A percentile compares a stretch with the other conserved stretches of the same genome.
Conservation (phyloP, 2,888 invertebrate genomes). For the Euplexia lucipara region DNA sequence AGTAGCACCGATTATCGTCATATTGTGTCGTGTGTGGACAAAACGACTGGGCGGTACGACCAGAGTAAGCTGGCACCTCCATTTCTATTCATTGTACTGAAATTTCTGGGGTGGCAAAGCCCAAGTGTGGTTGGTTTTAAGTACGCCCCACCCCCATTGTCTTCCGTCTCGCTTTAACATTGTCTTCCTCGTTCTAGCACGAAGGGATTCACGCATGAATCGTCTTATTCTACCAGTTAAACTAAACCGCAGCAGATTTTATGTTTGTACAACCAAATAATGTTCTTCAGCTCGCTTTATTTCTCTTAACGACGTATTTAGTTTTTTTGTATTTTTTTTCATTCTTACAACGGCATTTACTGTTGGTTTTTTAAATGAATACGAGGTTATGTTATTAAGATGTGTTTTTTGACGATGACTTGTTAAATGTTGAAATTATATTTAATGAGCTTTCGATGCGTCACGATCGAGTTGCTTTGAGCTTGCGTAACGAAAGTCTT, state of each 20-base stretch:
- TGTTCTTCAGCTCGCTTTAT: conserved; percentile 60
- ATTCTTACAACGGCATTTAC: conserved; percentile 5
- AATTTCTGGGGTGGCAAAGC: conserved; percentile 35
- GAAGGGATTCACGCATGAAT: conserved; percentile 73
- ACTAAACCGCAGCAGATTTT: conserved; percentile 73
- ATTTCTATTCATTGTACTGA: conserved; percentile 29
- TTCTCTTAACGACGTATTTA: conserved; percentile 58
- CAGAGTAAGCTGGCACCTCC: conserved; percentile 48
- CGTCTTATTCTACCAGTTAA: conserved; percentile 69
- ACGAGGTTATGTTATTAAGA: conserved; percentile 38
- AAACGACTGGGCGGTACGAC: conserved; percentile 81
- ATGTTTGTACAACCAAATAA: conserved; percentile 69
- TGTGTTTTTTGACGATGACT: conserved; percentile 20
- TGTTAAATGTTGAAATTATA: conserved; percentile 23
- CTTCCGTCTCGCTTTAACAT: conserved; percentile 66
- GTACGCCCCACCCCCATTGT: conserved; percentile 75
- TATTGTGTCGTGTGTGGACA: conserved; percentile 83
- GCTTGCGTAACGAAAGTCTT: conserved; percentile 8
- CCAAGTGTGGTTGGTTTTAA: conserved; percentile 52
- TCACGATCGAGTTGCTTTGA: conserved; percentile 6
- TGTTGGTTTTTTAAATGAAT: conserved; percentile 31
- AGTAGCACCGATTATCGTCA: conserved; percentile 84
- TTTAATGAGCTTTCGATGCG: conserved; percentile 9
- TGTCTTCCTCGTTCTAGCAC: conserved; percentile 64
- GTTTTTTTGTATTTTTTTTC: conserved; percentile 41